Conservation (phyloP, 92 coral and sea anemone species). For the Scolanthus callimorphus region DNA sequence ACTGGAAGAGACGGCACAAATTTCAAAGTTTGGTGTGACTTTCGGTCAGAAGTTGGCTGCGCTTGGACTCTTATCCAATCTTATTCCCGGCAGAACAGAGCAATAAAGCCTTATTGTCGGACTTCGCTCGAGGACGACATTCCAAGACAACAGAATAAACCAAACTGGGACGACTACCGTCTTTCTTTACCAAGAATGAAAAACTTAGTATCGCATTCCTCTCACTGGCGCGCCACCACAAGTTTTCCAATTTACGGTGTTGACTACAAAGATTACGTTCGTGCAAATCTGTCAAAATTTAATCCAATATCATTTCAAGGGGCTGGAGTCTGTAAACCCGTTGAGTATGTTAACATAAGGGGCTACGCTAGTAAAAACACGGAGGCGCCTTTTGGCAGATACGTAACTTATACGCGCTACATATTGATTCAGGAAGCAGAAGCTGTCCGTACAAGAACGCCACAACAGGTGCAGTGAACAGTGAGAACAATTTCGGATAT, state of each 20-base stretch:
- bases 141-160: background rate
- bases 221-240: conserved; percentile 3
- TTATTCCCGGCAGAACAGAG: background rate
- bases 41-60: background rate
- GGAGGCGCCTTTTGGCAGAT: background rate
- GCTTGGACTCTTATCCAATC: background rate
- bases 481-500: conserved; percentile 1
- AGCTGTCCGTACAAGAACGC: background rate
- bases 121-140: background rate
- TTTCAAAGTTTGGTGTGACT: background rate
- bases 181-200: background rate
- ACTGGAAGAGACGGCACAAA: background rate
- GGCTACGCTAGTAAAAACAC: background rate
- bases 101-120: background rate
- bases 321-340: background rate
- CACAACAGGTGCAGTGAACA: background rate
- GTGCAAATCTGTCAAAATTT: background rate
- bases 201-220: background rate
- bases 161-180: background rate
- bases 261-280: background rate
- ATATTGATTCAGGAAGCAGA: background rate
- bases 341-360: background rate
- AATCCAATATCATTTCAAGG: background rate
- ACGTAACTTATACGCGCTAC: background rate
- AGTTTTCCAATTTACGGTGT: background rate